These are phyloP conservation scores for Fulmarus glacialis DNA, from an alignment of 2,113 vertebrate genomes.

Conservation along the genomic window DNA sequence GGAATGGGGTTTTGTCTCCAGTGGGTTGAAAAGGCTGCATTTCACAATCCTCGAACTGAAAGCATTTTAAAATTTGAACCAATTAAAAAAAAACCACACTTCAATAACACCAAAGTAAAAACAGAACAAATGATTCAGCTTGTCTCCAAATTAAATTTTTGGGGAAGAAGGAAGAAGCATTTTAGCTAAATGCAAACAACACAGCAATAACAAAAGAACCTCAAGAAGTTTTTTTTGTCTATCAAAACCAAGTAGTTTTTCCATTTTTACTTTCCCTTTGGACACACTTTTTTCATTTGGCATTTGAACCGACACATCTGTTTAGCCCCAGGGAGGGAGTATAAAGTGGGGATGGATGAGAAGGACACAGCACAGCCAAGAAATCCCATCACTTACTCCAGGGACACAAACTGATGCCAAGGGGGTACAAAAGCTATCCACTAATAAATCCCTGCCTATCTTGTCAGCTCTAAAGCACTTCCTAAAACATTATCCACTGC, in stretches of 20 bases:
- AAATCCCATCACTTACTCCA: neutral
- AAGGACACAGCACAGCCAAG: neutral
- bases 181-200: neutral
- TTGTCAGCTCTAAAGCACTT: neutral
- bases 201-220: neutral
- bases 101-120: neutral
- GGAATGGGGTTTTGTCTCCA: neutral
- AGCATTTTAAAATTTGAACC: neutral
- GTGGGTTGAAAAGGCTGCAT: neutral
- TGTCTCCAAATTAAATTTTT: neutral
- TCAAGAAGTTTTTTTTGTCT: neutral
- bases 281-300: neutral
- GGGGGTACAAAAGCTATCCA: neutral
- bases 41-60: neutral
- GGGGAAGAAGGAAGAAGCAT: neutral
- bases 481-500: neutral
- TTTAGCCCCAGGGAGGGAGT: neutral
- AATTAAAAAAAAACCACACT: neutral
- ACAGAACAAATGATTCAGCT: neutral
- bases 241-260: neutral
- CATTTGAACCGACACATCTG: neutral
- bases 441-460: neutral
- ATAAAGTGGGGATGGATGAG: neutral
- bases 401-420: neutral
- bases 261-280: neutral